Evolutionary conservation across 2,113 vertebrate genomes (phyloP), one percentile per base, ranked within the genome.

Genomic region (Paraplagusia blochii): DNA sequence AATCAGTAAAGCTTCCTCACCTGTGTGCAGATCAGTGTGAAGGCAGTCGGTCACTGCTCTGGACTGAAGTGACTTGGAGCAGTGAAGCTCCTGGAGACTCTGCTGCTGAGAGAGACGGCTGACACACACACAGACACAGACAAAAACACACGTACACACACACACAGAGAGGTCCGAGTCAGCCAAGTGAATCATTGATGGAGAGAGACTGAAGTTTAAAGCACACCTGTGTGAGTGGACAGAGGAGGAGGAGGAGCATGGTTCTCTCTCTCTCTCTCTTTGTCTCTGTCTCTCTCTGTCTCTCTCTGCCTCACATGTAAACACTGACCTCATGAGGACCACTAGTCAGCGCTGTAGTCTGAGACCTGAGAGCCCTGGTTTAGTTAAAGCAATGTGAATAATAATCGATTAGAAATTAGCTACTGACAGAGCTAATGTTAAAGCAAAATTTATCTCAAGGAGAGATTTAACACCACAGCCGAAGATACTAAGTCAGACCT

Each of bases 131-230:
- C 34, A 13, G 19, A 66, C n/a, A n/a, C 72, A 53, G 17, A 59
- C 59, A 17, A 54, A 66, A 58, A 42, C 1, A n/a, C 2, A 33
- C 22, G 7, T 9, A 5, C 22, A 42, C 49, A 53, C 11, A 44
- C 48, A 44, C 5, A 33, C 34, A 13, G 19, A 66, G 68, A 70
- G 63, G 77, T 58, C 58, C 15, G 53, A 63, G 36, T 22, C 22
- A 60, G 52, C 6, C 35, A 9, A 76, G 82, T 79, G 51, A 84
- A 85, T 85, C 74, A 87, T 83, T 88, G 51, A 81, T 77, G 48
- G 74, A 66, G 51, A 72, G 48, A 69, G 46, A n/a, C 38, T 14
- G 35, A 33, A 51, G 16, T 63, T 47, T 9, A 29, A 58, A 56
- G 53, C 3, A 57, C 34, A 51, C 49, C n/a, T 38, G 49, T 10